Evolutionary conservation across 2,113 vertebrate species (phyloP).

Genomic region (Pedetes capensis): DNA sequence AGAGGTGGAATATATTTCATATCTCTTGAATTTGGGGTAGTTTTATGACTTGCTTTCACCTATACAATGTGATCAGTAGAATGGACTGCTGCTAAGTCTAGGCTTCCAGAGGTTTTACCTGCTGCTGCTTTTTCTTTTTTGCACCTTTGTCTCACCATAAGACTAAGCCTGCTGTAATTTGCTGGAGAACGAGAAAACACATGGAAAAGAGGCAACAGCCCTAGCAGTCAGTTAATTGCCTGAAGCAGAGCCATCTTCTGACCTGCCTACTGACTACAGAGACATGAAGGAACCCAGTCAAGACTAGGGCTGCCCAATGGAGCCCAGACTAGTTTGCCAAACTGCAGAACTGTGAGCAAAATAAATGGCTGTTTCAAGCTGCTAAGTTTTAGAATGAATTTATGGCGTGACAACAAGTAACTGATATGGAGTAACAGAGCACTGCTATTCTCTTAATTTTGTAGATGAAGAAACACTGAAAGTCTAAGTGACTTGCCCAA

Average conservation of each 20-base stretch:
- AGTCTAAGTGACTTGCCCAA: background rate
- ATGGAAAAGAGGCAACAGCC: background rate
- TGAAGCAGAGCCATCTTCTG: background rate
- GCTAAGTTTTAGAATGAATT: background rate
- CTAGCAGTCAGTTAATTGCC: background rate
- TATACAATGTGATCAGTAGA: background rate
- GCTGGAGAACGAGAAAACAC: background rate
- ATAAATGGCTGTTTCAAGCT: background rate
- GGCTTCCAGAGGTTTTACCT: background rate
- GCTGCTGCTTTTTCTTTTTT: background rate
- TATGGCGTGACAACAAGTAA: background rate
- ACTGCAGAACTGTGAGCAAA: background rate
- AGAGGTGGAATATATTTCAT: background rate
- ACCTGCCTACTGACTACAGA: too few species aligned
- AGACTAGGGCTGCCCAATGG: background rate
- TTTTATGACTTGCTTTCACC: background rate
- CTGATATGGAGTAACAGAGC: background rate
- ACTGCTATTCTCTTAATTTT: background rate
- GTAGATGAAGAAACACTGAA: background rate
- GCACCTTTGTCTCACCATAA: background rate
- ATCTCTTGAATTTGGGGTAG: background rate
- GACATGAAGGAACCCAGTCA: too few species aligned
- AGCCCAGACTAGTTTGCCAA: background rate
- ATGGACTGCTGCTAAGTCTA: background rate
- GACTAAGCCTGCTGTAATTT: background rate